Evolutionary conservation across 2,888 invertebrate species (phyloP).

Genomic region (Hemithea aestivaria): DNA sequence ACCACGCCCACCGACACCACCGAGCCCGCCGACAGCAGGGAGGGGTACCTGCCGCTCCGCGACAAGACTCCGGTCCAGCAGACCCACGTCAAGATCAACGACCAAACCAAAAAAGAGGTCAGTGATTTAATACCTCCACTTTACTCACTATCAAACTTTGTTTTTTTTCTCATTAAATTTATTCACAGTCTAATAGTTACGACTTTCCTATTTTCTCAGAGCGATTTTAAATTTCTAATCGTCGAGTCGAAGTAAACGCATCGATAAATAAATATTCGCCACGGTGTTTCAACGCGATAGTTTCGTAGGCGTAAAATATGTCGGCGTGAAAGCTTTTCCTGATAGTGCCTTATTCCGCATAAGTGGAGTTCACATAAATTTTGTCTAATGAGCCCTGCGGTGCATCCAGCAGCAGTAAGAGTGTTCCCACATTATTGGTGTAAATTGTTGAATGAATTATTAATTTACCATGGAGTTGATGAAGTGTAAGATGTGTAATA

Average conservation of each 20-base stretch:
- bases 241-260: slow-evolving; percentile 36
- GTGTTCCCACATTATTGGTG: slow-evolving; percentile 63
- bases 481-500: slow-evolving; percentile 38
- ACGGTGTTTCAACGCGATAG: slow-evolving; percentile 14
- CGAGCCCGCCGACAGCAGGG: slow-evolving; percentile 71
- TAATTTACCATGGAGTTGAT: slow-evolving; percentile 49
- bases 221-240: slow-evolving; percentile 48
- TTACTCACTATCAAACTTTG: too few relatives aligned
- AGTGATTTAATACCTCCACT: slow-evolving; percentile 59
- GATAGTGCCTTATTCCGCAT: slow-evolving; percentile 31
- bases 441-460: slow-evolving; percentile 62
- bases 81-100: slow-evolving; percentile 74
- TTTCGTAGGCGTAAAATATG: slow-evolving; percentile 34
- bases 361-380: slow-evolving; percentile 46
- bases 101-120: slow-evolving; percentile 78
- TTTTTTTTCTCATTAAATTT: slow-evolving; percentile 51
- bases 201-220: slow-evolving; percentile 55
- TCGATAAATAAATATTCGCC: slow-evolving; percentile 41
- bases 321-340: slow-evolving; percentile 34
- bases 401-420: slow-evolving; percentile 41
- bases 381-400: slow-evolving; percentile 55
- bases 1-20: slow-evolving; percentile 59
- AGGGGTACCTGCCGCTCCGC: slow-evolving; percentile 70
- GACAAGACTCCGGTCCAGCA: slow-evolving; percentile 73
- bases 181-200: slow-evolving; percentile 67